A percentile compares a stretch with the other conserved stretches of the same genome.
Conservation (phyloP, 2,797 vertebrate species). For the Vultur gryphus region DNA sequence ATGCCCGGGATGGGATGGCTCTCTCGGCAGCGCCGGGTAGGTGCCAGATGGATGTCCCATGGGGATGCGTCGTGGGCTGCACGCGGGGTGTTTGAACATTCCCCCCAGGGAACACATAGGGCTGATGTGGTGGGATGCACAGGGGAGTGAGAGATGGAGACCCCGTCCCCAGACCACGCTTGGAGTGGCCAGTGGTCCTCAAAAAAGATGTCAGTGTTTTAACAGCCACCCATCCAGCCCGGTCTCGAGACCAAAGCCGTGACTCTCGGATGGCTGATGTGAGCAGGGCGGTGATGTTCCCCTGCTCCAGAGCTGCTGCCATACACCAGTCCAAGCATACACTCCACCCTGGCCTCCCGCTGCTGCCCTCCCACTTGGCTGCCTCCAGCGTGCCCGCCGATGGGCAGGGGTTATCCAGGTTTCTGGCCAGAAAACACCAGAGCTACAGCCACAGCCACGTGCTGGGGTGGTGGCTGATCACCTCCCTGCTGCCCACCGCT, state of each 20-base stretch:
- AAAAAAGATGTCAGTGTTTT: neutral
- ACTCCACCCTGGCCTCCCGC: neutral
- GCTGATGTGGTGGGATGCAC: neutral
- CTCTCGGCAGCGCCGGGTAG: rapidly evolving
- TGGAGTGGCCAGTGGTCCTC: neutral
- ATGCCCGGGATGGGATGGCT: rapidly evolving
- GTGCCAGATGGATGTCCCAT: rapidly evolving
- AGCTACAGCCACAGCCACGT: neutral
- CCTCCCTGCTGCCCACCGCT: neutral
- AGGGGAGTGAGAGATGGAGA: neutral
- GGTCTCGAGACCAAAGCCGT: neutral
- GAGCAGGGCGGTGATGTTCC: neutral
- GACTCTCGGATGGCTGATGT: neutral
- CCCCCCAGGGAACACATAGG: neutral
- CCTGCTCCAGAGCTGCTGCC: neutral
- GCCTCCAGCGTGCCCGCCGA: neutral
- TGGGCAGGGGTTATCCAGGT: neutral
- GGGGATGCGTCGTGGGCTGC: neutral
- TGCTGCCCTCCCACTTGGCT: neutral
- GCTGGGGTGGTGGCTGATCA: neutral
- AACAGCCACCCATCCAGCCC: neutral
- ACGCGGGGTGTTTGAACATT: rapidly evolving
- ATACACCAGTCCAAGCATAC: neutral
- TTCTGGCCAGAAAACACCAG: neutral
- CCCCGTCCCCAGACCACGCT: rapidly evolving